Base-by-base conservation (phyloP, 2,797 vertebrate genomes). In the Acrocephalus scirpaceus region DNA sequence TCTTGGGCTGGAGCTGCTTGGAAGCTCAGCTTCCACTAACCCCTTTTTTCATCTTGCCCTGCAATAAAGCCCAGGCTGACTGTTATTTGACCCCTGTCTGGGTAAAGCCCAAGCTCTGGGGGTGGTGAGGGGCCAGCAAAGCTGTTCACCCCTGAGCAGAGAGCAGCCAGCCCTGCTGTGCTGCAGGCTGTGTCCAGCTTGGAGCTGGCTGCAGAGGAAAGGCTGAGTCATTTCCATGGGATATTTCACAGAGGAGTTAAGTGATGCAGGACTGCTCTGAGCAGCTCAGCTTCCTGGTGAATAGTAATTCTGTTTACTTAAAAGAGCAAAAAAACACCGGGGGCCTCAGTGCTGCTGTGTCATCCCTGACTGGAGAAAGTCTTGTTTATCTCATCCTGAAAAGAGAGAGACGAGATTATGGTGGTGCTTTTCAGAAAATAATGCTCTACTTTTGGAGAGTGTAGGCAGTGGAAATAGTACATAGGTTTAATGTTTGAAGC, bases 261-360 rank as follows among this genome's bases (percentile, higher is more conserved):
- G 88, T 67, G 90, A 95, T 93, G 94, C 66, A 4, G 92, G 93
- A 44, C 94, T 84, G 86, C 85, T 62, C 88, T 78, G 92, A 96
- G 51, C 90, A 88, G 83, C 93, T 95, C 92, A 75, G 76, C 64
- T 96, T 95, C 93, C 93, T 90, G 88, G 90, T 93, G 93, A 96
- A 96, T 90, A 62, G 95, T 78, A 93, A 95, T 95, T 94, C 92
- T 95, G 94, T 95, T 95, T 96, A 92, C 92, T 93, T 94, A 83
- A 74, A 64, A 67, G 77, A 96, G 71, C 48, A 40, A 82, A 88
- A 87, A 93, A 60, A 58, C 94, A 92, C 90, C 26, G 20, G 80
- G 93, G 81, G 88, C 93, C 93, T 96, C 86, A 20, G 73, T 50
- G 90, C 88, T 97, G 96, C 96, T 97, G 96, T 96, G 95, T 97